A percentile compares a stretch with the other conserved stretches of the same genome.
These are phyloP conservation scores for Sarcophaga carnaria DNA, from an alignment of 2,888 invertebrate species.

Conservation along the genomic window DNA sequence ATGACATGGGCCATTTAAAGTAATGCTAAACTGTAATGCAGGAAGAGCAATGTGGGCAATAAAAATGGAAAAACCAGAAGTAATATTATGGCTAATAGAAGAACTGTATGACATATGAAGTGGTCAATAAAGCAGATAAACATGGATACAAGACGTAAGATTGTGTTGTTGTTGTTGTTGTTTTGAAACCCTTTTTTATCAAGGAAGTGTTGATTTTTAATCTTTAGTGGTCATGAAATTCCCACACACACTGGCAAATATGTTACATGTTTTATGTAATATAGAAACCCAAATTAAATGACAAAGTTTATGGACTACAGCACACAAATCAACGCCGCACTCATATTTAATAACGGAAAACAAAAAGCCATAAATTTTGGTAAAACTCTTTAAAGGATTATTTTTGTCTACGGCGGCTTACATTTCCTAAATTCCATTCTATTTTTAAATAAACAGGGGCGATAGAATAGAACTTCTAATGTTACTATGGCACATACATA, in stretches of 20 bases:
- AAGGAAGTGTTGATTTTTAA: conserved; percentile 25
- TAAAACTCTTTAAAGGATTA: conserved; percentile 37
- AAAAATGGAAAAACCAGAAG: background rate
- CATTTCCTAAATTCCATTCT: conserved; percentile 26
- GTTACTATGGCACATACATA: background rate
- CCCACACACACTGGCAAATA: background rate
- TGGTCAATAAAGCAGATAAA: too few species aligned
- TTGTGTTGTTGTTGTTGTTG: too few species aligned
- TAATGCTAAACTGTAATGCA: background rate
- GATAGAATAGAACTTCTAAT: background rate
- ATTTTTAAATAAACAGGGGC: background rate
- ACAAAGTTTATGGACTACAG: conserved; percentile 19
- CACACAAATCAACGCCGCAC: conserved; percentile 29
- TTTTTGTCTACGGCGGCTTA: conserved; percentile 24
- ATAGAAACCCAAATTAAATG: conserved; percentile 27
- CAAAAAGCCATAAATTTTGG: conserved; percentile 26
- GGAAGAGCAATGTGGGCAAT: background rate
- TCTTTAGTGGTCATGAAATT: conserved; percentile 21
- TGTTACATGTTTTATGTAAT: background rate
- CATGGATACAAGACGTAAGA: background rate
- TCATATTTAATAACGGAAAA: conserved; percentile 5
- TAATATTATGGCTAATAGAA: background rate
- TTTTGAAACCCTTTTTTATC: background rate
- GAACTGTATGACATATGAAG: too few species aligned
- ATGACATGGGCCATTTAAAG: background rate